Conservation (phyloP, 1,140 invertebrate genomes). For the Hycleus phaleratus region DNA sequence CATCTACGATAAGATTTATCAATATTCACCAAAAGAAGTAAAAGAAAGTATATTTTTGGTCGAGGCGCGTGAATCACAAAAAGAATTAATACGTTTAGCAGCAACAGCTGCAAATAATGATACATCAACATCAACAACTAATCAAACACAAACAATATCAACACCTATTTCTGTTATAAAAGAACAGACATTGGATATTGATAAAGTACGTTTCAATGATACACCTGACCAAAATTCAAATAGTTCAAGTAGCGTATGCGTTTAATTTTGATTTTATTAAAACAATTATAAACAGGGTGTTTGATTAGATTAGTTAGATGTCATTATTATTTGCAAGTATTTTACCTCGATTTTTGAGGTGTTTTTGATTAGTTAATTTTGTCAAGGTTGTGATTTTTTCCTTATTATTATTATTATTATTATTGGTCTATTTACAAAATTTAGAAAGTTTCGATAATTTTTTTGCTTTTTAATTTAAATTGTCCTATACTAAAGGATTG, state of each 20-base stretch:
- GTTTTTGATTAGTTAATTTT: constrained; percentile 4
- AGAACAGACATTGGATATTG: constrained; percentile 38
- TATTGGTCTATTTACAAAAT: too few species aligned
- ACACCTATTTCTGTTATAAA: constrained; percentile 27
- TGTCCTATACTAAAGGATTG: too few species aligned
- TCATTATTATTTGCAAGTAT: constrained; percentile 6
- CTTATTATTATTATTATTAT: background rate
- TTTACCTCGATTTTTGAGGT: constrained; percentile 6
- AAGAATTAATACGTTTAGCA: constrained; percentile 49
- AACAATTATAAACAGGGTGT: background rate
- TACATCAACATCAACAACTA: background rate
- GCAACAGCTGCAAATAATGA: constrained; percentile 32
- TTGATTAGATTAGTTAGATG: too few species aligned
- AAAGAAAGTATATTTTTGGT: constrained; percentile 75
- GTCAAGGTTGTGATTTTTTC: constrained; percentile 9
- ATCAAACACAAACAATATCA: constrained; percentile 23
- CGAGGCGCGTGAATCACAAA: constrained; percentile 68
- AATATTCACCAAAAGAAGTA: constrained; percentile 68
- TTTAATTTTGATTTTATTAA: background rate
- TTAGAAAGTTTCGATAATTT: too few species aligned
- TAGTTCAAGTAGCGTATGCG: constrained; percentile 1
- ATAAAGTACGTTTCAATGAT: constrained; percentile 37
- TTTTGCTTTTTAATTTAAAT: too few species aligned
- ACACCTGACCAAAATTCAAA: constrained; percentile 16
- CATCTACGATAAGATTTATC: constrained; percentile 88